Conservation (phyloP, 2,797 vertebrate species). For the Betta splendens region DNA sequence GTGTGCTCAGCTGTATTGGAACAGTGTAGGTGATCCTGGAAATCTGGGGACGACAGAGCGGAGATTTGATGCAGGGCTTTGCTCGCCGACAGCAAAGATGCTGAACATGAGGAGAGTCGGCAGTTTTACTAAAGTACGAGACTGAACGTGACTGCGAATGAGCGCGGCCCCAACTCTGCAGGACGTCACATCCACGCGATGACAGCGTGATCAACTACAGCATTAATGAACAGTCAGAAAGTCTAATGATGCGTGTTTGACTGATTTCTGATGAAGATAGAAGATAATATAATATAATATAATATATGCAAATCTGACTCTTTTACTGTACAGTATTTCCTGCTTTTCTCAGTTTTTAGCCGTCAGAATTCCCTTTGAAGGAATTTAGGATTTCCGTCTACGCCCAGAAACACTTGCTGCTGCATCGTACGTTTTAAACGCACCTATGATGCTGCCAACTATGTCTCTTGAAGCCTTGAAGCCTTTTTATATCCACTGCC, state of each 20-base stretch:
- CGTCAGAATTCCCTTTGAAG: not conserved
- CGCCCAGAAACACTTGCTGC: not conserved
- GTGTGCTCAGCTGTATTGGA: conserved; percentile 6
- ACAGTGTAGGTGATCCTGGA: not conserved
- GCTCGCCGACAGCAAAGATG: not conserved
- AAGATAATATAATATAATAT: too few species aligned
- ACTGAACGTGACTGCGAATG: not conserved
- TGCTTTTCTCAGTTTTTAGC: too few species aligned
- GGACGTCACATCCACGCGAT: too few species aligned
- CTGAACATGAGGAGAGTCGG: not conserved
- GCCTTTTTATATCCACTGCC: too few species aligned
- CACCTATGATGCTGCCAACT: not conserved
- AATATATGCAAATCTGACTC: too few species aligned
- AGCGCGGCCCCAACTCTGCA: too few species aligned
- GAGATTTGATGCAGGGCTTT: not conserved
- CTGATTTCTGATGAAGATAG: too few species aligned
- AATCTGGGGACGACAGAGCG: not conserved
- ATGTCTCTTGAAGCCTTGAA: not conserved
- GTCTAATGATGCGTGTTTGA: too few species aligned
- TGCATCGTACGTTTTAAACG: too few species aligned
- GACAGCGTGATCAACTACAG: too few species aligned
- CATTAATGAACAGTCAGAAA: too few species aligned
- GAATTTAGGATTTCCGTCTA: not conserved
- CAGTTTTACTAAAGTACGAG: not conserved
- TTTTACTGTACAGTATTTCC: too few species aligned